Evolutionary conservation across 2,888 invertebrate species (phyloP).

Genomic region (Ectobius pallidus): DNA sequence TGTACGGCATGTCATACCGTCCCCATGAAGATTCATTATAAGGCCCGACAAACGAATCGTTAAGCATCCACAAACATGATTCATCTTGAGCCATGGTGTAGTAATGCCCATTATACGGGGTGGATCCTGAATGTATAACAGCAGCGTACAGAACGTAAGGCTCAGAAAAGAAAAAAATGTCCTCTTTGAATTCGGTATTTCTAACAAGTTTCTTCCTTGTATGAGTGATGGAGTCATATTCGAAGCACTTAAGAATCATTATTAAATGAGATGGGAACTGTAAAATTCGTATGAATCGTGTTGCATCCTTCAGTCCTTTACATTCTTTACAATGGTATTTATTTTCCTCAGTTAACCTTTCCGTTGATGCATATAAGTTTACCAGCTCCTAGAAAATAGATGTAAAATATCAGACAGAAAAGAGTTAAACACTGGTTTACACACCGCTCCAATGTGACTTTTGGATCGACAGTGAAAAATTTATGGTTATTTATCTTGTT

Average conservation of each 20-base stretch:
- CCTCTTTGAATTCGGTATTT: conserved; percentile 54
- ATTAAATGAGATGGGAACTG: conserved; percentile 79
- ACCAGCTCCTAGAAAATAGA: conserved; percentile 70
- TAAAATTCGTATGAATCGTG: conserved; percentile 70
- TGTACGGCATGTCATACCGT: conserved; percentile 81
- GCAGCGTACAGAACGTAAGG: conserved; percentile 78
- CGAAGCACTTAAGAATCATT: conserved; percentile 80
- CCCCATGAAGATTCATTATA: conserved; percentile 64
- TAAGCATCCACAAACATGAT: conserved; percentile 76
- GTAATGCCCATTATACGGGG: conserved; percentile 87
- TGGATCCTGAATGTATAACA: conserved; percentile 82
- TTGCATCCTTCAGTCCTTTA: conserved; percentile 75
- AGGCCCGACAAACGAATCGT: conserved; percentile 72
- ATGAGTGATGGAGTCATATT: conserved; percentile 72
- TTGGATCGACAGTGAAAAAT: too few relatives aligned
- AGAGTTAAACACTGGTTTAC: too few relatives aligned
- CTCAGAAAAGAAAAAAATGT: background rate
- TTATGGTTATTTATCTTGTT: too few relatives aligned
- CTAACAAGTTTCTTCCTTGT: conserved; percentile 81
- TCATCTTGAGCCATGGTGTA: conserved; percentile 79
- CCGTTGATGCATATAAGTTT: conserved; percentile 79
- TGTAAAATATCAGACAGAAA: too few relatives aligned
- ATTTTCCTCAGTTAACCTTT: conserved; percentile 80
- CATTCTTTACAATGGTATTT: conserved; percentile 82
- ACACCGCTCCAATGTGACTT: too few relatives aligned